Evolutionary conservation across 2,797 vertebrate genomes (phyloP), one percentile per base, ranked within the genome.

Genomic region (Morus bassanus): DNA sequence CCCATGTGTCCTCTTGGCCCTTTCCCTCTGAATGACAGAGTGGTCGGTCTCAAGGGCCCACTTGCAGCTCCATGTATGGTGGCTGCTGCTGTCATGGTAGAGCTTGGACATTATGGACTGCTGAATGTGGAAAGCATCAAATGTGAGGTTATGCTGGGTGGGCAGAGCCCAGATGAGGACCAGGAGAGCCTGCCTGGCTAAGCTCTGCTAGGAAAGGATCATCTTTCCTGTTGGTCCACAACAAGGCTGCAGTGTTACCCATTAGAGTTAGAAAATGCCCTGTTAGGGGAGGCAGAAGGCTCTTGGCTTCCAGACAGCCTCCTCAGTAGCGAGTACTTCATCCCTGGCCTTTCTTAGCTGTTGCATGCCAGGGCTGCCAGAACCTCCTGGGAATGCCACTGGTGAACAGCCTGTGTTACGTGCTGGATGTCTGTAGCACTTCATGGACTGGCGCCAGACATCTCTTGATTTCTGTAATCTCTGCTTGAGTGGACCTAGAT

Each of bases 391-490:
- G 85, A 90, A 78, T 33, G 61, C 65, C 24, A 4, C 53, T 83
- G 60, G 60, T 80, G 89, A 95, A 81, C 53, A 43, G 84, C 63
- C 64, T 30, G 73, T 48, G 41, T 77, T 94, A 56, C 5, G 21
- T 83, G 79, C 88, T 91, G 88, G 48, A 54, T 84, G 88, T 41
- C 83, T 91, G 85, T 35, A 94, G 83, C 50, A 1, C 77, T 56
- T 73, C 25, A 16, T 87, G 96, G 91, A 78, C 46, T 23, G 28
- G 39, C 91, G 96, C 95, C 91, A 93, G 95, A 63, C 73, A 91
- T 91, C 89, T 96, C 94, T 96, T 96, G 89, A 94, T 84, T 95
- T 81, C 85, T 86, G 76, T 96, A 91, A 96, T 96, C 94, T 95
- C 85, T 94, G 84, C 91, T 88, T 85, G 95, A 95, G 94, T 84